Percentiles rank a stretch among this genome's conserved stretches.
These are phyloP conservation scores for Lapara coniferarum DNA, from an alignment of 2,888 invertebrate species.

Conservation along the genomic window DNA sequence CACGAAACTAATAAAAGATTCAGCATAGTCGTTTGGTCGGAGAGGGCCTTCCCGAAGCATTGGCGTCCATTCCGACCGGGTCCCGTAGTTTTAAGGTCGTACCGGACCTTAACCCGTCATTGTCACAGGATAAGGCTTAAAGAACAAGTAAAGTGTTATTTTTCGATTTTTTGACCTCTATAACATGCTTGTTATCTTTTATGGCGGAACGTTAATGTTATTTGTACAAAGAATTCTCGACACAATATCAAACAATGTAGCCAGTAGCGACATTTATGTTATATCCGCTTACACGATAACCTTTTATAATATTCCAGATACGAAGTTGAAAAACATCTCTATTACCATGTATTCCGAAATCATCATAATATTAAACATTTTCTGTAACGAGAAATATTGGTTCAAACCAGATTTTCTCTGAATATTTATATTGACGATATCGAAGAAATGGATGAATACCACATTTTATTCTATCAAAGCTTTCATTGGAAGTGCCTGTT, in stretches of 20 bases:
- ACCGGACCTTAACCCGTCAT: slow-evolving; percentile 61
- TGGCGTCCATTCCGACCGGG: slow-evolving; percentile 58
- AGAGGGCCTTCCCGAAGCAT: slow-evolving; percentile 70
- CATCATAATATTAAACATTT: too few relatives aligned
- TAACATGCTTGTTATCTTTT: not conserved
- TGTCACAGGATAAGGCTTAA: slow-evolving; percentile 66
- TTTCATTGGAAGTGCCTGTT: not conserved
- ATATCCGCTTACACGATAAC: not conserved
- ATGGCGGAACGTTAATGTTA: not conserved
- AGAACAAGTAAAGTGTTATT: slow-evolving; percentile 54
- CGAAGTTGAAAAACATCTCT: not conserved
- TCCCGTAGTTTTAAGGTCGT: slow-evolving; percentile 58
- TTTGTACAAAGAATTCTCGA: not conserved
- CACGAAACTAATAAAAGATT: slow-evolving; percentile 82
- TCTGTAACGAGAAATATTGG: too few relatives aligned
- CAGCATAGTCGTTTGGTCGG: slow-evolving; percentile 76
- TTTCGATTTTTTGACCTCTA: slow-evolving; percentile 39
- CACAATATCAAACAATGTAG: not conserved
- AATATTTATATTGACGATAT: not conserved
- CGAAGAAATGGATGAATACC: not conserved
- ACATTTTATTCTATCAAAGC: not conserved
- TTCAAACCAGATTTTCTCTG: too few relatives aligned
- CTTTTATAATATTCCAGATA: not conserved
- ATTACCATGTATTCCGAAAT: too few relatives aligned
- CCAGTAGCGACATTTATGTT: not conserved